Base-by-base conservation (phyloP, 2,888 invertebrate species). In the Drosophila niveifrons region DNA sequence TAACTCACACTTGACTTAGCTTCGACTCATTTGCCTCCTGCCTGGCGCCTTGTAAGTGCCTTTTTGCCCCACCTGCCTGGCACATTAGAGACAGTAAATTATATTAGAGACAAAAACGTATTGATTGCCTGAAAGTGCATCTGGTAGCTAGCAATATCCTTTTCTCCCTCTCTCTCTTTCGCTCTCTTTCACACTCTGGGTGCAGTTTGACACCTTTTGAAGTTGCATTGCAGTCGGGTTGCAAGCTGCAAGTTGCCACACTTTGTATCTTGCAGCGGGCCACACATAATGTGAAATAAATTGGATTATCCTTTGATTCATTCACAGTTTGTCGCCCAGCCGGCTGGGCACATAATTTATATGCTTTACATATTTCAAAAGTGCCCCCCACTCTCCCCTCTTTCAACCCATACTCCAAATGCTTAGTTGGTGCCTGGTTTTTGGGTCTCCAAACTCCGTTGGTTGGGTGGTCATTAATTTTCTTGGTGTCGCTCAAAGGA, bases 241-340 rank as follows among this genome's bases (percentile, higher is more conserved):
- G 11, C 53, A 53, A 23, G 43, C 11, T 46, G 57, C 64, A 59
- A 55, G 72, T 57, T 75, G 80, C 63, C 34, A 70, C 66, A 78
- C 65, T 71, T 79, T 82, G 81, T 67, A 57, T 59, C 39, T 66
- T 80, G 66, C 58, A 68, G 52, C 67, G 75, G 75, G 39, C 39
- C 46, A 36, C 34, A 77, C 84, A 83, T 86, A 88, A 86, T 89
- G 78, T 79, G 78, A 90, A 90, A 89, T 90, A 91, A 91, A 91
- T 91, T 91, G 90, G 90, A 91, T 91, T 91, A 91, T 90, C 88
- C 90, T 91, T 90, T 90, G 90, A 90, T 90, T 90, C 90, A 90
- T 83, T 88, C 84, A 80, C 86, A 86, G 80, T 82, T 86, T 82
- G 78, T 83, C 80, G 83, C 83, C 86, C 87, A 56, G 66, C 23